Percentiles rank a stretch among this genome's conserved stretches.
Evolutionary conservation across 1,140 invertebrate species (phyloP).

Genomic region (Oncopodura yosiiana): DNA sequence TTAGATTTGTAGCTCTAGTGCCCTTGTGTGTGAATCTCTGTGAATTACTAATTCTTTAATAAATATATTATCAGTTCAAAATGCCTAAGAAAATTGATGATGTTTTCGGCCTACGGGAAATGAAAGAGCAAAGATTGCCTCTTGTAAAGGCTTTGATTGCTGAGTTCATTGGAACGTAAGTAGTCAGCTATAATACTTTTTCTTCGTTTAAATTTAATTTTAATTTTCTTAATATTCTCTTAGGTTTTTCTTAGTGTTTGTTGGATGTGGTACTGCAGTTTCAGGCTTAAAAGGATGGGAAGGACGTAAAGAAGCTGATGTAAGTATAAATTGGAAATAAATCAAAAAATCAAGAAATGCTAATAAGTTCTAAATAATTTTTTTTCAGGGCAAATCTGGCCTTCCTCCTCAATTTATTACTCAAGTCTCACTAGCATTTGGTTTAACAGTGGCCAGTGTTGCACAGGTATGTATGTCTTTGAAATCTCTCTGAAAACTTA

Average conservation of each 20-base stretch:
- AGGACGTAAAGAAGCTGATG: background rate
- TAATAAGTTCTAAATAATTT: too few relatives aligned
- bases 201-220: too few relatives aligned
- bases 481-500: too few relatives aligned
- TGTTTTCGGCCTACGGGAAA: constrained; percentile 28
- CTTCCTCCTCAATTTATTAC: constrained; percentile 45
- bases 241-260: constrained; percentile 71
- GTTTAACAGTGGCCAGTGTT: constrained; percentile 76
- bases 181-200: too few relatives aligned
- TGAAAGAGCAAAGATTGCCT: constrained; percentile 23
- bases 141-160: constrained; percentile 66
- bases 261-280: constrained; percentile 66
- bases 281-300: constrained; percentile 30
- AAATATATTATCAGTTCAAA: background rate
- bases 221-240: too few relatives aligned
- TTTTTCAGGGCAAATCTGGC: constrained; percentile 3
- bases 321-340: background rate
- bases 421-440: constrained; percentile 76
- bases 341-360: too few relatives aligned
- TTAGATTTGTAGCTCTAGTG: too few relatives aligned
- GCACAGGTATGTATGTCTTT: too few relatives aligned
- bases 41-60: too few relatives aligned
- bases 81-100: constrained; percentile 32
- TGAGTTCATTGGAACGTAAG: constrained; percentile 65
- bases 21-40: too few relatives aligned